These are phyloP conservation scores for Microchrysa polita DNA, from an alignment of 2,888 invertebrate species.

Conservation along the genomic window DNA sequence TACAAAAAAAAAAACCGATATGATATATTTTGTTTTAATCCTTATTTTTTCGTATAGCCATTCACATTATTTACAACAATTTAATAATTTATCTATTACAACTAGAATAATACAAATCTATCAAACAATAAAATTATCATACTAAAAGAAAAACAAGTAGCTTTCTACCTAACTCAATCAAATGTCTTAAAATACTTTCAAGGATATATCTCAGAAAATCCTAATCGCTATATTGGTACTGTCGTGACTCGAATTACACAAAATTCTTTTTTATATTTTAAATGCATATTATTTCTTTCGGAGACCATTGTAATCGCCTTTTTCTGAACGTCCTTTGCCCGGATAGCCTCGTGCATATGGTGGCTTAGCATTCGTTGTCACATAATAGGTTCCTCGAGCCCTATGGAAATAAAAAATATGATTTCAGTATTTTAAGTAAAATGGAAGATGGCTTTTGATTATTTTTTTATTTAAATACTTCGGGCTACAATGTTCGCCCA, in stretches of 20 bases:
- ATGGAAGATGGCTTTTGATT: not conserved
- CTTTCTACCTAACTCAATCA: not conserved
- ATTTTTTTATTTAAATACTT: slow-evolving; percentile 68
- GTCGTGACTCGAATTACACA: not conserved
- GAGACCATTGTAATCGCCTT: slow-evolving; percentile 47
- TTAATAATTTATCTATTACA: slow-evolving; percentile 24
- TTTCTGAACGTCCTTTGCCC: slow-evolving; percentile 63
- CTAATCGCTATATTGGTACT: not conserved
- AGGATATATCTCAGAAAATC: slow-evolving; percentile 19
- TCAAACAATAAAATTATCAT: not conserved
- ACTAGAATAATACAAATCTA: slow-evolving; percentile 4
- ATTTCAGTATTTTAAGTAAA: not conserved
- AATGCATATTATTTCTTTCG: slow-evolving; percentile 12
- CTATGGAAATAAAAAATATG: slow-evolving; percentile 65
- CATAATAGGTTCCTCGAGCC: slow-evolving; percentile 85
- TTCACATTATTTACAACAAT: slow-evolving; percentile 3
- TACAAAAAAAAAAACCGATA: too few relatives aligned
- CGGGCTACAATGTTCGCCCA: slow-evolving; percentile 84
- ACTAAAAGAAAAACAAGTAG: slow-evolving; percentile 7
- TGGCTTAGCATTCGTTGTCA: slow-evolving; percentile 83
- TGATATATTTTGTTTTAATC: too few relatives aligned
- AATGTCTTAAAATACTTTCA: not conserved
- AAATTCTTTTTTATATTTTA: not conserved
- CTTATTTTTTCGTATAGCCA: too few relatives aligned
- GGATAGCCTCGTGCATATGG: slow-evolving; percentile 88